Percentiles rank a stretch among this genome's conserved stretches.
Evolutionary conservation across 1,140 invertebrate genomes (phyloP).

Genomic region (Drosophila mauritiana): DNA sequence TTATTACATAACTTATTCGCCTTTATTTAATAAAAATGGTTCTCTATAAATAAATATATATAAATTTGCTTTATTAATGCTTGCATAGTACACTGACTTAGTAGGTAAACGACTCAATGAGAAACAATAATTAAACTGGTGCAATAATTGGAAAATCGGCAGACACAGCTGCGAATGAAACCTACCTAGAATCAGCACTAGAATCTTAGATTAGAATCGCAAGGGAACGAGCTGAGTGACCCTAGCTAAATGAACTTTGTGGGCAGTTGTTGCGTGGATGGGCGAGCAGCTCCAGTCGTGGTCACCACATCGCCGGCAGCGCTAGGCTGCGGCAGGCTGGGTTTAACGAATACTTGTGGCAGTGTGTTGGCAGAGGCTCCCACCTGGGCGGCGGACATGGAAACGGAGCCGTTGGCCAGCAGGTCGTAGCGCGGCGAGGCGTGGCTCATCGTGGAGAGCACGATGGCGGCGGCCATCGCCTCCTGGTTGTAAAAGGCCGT

Average conservation of each 20-base stretch:
- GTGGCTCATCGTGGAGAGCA: slow-evolving; percentile 74
- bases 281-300: slow-evolving; percentile 29
- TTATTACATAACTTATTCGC: slow-evolving; percentile 74
- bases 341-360: slow-evolving; percentile 83
- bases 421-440: slow-evolving; percentile 59
- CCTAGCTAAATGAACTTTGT: slow-evolving; percentile 64
- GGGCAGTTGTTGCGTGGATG: slow-evolving; percentile 57
- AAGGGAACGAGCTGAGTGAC: slow-evolving; percentile 13
- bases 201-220: slow-evolving; percentile 43
- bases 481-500: slow-evolving; percentile 80
- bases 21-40: slow-evolving; percentile 78
- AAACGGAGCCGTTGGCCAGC: slow-evolving; percentile 41
- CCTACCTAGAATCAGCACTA: slow-evolving; percentile 45
- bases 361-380: slow-evolving; percentile 57
- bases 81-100: slow-evolving; percentile 49
- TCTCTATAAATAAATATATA: slow-evolving; percentile 73
- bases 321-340: slow-evolving; percentile 56
- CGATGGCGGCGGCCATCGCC: slow-evolving; percentile 72
- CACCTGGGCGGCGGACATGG: slow-evolving; percentile 20
- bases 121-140: slow-evolving; percentile 27
- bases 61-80: slow-evolving; percentile 57
- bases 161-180: slow-evolving; percentile 28
- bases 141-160: slow-evolving; percentile 15
- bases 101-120: slow-evolving; percentile 31
- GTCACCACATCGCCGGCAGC: slow-evolving; percentile 22